These are phyloP conservation scores for Leptinotarsa undecemlineata DNA, from an alignment of 1,140 invertebrate species.

Conservation along the genomic window DNA sequence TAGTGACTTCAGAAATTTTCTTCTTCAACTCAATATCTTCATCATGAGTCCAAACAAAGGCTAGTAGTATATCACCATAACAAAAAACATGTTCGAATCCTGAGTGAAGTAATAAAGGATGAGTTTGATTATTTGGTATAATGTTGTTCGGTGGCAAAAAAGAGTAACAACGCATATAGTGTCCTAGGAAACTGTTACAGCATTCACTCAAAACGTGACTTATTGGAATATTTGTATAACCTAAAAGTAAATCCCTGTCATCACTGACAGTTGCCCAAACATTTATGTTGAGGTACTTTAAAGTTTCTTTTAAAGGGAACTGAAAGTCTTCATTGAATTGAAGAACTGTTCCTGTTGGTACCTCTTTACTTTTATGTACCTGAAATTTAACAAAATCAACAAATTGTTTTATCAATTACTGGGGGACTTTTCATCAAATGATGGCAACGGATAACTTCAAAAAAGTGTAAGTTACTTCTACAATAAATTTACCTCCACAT, in stretches of 20 bases:
- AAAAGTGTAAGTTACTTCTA: not conserved
- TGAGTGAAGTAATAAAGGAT: conserved; percentile 71
- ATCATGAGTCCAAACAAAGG: conserved; percentile 72
- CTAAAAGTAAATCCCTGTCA: conserved; percentile 66
- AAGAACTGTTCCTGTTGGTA: conserved; percentile 59
- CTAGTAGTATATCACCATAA: conserved; percentile 85
- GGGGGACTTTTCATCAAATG: not conserved
- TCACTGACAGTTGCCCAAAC: conserved; percentile 66
- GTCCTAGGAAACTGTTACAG: conserved; percentile 76
- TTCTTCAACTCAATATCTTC: conserved; percentile 52
- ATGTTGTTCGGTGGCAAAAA: conserved; percentile 71
- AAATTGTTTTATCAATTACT: too few relatives aligned
- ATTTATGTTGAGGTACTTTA: conserved; percentile 80
- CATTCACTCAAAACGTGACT: conserved; percentile 77
- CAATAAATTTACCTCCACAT: conserved; percentile 22
- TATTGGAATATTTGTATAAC: conserved; percentile 80
- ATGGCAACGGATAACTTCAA: not conserved
- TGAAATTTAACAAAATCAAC: not conserved
- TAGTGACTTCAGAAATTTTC: conserved; percentile 42
- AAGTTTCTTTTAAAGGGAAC: conserved; percentile 70
- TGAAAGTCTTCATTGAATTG: conserved; percentile 76
- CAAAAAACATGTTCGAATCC: conserved; percentile 89
- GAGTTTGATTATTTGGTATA: conserved; percentile 58
- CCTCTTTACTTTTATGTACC: conserved; percentile 57
- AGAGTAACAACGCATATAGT: conserved; percentile 75